phyloP scores from a whole-genome alignment of 2,797 vertebrate species.

The Tenualosa ilisha region DNA sequence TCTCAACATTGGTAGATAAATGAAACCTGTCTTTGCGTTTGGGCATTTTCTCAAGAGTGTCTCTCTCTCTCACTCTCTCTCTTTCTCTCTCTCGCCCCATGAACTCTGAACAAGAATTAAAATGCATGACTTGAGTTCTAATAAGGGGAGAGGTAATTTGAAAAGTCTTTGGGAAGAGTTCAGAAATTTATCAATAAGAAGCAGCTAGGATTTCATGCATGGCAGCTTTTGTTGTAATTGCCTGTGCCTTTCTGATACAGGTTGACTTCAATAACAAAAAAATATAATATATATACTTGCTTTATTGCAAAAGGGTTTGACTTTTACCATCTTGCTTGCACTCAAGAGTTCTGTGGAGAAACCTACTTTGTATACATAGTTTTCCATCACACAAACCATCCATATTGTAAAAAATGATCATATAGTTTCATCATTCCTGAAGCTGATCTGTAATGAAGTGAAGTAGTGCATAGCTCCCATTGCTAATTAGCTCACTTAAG shows the following conservation, averaged over 20 bases:
- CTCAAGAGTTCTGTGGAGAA: not conserved
- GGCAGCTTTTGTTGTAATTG: constrained; percentile 81
- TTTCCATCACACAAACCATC: not conserved
- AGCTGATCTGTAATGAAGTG: constrained; percentile 13
- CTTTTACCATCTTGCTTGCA: not conserved
- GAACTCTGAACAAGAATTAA: constrained; percentile 60
- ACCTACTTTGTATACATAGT: not conserved
- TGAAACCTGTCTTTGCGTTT: constrained; percentile 64
- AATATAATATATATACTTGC: not conserved
- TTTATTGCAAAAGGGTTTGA: not conserved
- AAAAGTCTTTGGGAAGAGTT: constrained; percentile 81
- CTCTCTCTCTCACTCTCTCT: constrained; percentile 55
- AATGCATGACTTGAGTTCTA: constrained; percentile 82
- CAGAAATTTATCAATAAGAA: constrained; percentile 83
- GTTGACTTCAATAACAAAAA: constrained; percentile 72
- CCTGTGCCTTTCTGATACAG: constrained; percentile 81
- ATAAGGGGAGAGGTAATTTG: constrained; percentile 78
- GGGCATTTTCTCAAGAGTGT: constrained; percentile 52
- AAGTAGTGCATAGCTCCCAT: not conserved
- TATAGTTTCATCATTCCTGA: not conserved
- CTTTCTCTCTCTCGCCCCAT: constrained; percentile 54
- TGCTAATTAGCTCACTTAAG: not conserved
- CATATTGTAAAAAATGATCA: not conserved
- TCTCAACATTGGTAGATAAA: constrained; percentile 66
- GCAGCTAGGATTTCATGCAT: constrained; percentile 83